These are phyloP conservation scores for Saccopteryx bilineata DNA, from an alignment of 2,113 vertebrate species.

Conservation along the genomic window DNA sequence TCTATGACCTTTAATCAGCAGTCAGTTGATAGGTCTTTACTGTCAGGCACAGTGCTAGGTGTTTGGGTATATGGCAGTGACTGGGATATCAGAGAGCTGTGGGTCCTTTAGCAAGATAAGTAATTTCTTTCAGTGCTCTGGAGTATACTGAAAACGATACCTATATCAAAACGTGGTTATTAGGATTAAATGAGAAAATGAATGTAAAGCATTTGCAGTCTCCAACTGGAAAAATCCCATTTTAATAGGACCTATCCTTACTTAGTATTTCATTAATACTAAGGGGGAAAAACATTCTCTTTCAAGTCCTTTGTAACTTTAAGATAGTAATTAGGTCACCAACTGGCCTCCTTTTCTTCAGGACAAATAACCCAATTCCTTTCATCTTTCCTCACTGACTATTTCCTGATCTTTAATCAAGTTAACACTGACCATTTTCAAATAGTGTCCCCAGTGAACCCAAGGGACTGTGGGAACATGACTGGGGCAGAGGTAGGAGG, in stretches of 20 bases:
- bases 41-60: not conserved
- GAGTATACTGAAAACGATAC: not conserved
- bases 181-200: not conserved
- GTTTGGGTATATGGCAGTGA: not conserved
- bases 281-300: not conserved
- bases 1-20: not conserved
- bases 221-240: not conserved
- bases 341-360: slow-evolving; percentile 49
- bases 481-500: not conserved
- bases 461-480: not conserved
- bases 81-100: not conserved
- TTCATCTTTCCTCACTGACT: slow-evolving; percentile 1
- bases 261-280: not conserved
- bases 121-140: not conserved
- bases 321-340: slow-evolving; percentile 45
- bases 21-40: not conserved
- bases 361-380: slow-evolving; percentile 1
- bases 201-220: not conserved
- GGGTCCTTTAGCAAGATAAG: not conserved
- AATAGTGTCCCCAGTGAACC: not conserved
- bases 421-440: not conserved
- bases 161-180: not conserved
- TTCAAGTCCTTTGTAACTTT: slow-evolving; percentile 14
- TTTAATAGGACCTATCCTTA: not conserved
- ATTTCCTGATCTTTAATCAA: slow-evolving; percentile 26